Evolutionary conservation across 2,888 invertebrate genomes (phyloP), one percentile per base, ranked within the genome.

Genomic region (Hanleya hanleyi): DNA sequence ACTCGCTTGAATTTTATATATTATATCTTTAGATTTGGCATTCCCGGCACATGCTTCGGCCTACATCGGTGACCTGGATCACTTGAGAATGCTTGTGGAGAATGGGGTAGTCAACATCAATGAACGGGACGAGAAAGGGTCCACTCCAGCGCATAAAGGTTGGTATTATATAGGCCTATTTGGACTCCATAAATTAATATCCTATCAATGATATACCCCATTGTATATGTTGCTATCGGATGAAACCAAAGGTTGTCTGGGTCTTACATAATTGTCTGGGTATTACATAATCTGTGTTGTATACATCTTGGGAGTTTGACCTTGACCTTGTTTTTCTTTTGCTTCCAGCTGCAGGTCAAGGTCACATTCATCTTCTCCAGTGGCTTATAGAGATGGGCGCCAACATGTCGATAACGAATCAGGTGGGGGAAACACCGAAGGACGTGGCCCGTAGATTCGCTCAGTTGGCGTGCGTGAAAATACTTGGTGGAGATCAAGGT

Each of bases 361-460:
- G 91, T 65, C 89, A 91, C 76, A 71, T 90, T 0, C 85, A 88
- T 61, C 78, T 90, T n/a, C 80, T 91, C 65, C 88, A 90, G 74
- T 91, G 91, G 91, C 77, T 91, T 71, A 86, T 90, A 15, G 90
- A 91, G 82, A 90, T 89, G 87, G 91, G 91, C 15, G 90, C 90
- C 38, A 88, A 90, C 73, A 82, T 88, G 83, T 83, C 81, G 15
- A 86, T 90, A 49, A 81, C 83, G 4, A 91, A 90, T 78, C 79
- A 86, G 47, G 87, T 89, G 6, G 90, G 90, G 9, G 91, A 91
- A 76, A 88, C 86, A 33, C 84, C 90, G 1, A 77, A 84, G 37
- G 91, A 91, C 73, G 85, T 91, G 7, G 91, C 90, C 5, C 77
- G 87, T 6, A 75, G 91, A 47, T 91, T 90, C 78, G 87, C 89